A percentile compares a stretch with the other conserved stretches of the same genome.
These are phyloP conservation scores for Pedetes capensis DNA, from an alignment of 2,113 vertebrate genomes.

Conservation along the genomic window DNA sequence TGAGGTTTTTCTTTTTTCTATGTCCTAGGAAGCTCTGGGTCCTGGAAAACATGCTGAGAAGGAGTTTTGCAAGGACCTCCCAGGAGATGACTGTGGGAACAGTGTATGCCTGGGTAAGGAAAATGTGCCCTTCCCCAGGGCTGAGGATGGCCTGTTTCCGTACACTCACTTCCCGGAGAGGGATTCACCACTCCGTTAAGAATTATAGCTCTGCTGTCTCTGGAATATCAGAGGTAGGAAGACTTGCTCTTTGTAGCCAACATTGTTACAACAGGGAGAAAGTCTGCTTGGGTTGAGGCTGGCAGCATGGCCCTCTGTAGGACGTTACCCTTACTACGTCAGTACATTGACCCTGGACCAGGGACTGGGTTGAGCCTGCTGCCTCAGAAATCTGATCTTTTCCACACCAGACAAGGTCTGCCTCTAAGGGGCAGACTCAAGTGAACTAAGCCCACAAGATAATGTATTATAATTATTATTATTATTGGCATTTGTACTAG, in stretches of 20 bases:
- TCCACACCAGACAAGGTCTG: neutral
- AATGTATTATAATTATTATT: too few relatives aligned
- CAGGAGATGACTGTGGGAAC: neutral
- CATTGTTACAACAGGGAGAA: neutral
- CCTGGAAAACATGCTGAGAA: slow-evolving; percentile 19
- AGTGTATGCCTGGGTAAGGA: slow-evolving; percentile 54
- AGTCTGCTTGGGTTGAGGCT: neutral
- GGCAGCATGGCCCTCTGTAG: neutral
- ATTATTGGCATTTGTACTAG: too few relatives aligned
- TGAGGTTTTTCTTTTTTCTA: slow-evolving; percentile 25
- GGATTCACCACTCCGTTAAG: neutral
- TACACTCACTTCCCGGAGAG: neutral
- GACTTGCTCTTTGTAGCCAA: neutral
- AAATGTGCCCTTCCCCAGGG: neutral
- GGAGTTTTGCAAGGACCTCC: neutral
- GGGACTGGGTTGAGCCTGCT: neutral
- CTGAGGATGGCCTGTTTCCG: neutral
- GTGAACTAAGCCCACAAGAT: neutral
- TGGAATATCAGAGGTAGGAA: neutral
- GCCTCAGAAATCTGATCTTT: neutral
- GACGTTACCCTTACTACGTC: neutral
- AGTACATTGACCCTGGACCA: rapidly evolving
- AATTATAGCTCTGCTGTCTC: neutral
- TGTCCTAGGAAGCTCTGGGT: slow-evolving; percentile 52
- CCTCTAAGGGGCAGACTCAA: neutral